Evolutionary conservation across 2,888 invertebrate genomes (phyloP).

Genomic region (Drosophila nr. fundita): DNA sequence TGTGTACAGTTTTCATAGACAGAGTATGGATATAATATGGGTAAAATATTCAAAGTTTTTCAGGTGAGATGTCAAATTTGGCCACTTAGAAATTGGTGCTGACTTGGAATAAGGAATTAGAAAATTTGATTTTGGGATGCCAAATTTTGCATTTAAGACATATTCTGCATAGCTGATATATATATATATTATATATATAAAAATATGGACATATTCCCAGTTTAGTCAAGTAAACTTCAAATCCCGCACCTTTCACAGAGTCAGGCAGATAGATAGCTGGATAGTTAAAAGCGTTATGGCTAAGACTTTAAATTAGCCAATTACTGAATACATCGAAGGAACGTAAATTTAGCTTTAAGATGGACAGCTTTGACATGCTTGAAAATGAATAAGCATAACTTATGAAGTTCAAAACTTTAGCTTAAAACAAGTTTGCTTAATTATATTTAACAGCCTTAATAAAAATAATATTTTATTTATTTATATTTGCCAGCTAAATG

Average conservation of each 20-base stretch:
- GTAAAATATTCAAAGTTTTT: too few species aligned
- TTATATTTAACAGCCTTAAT: not conserved
- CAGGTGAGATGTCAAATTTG: not conserved
- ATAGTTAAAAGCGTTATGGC: not conserved
- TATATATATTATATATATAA: too few species aligned
- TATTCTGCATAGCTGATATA: not conserved
- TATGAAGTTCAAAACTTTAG: not conserved
- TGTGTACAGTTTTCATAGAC: too few species aligned
- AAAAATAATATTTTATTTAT: not conserved
- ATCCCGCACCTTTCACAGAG: not conserved
- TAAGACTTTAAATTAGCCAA: not conserved
- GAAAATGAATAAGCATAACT: not conserved
- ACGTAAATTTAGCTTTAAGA: not conserved
- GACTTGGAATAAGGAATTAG: not conserved
- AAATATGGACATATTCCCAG: not conserved
- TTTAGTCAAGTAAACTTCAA: not conserved
- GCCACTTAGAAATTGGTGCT: not conserved
- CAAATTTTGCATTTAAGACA: not conserved
- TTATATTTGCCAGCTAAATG: not conserved
- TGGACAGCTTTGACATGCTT: not conserved
- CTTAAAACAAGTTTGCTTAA: not conserved
- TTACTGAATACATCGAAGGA: not conserved
- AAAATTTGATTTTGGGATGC: rapidly evolving
- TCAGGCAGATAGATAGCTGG: not conserved
- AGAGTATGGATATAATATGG: too few species aligned